Percentiles rank a stretch among this genome's conserved stretches.
phyloP scores from a whole-genome alignment of 1,140 invertebrate species.

The Drosophila truncata region DNA sequence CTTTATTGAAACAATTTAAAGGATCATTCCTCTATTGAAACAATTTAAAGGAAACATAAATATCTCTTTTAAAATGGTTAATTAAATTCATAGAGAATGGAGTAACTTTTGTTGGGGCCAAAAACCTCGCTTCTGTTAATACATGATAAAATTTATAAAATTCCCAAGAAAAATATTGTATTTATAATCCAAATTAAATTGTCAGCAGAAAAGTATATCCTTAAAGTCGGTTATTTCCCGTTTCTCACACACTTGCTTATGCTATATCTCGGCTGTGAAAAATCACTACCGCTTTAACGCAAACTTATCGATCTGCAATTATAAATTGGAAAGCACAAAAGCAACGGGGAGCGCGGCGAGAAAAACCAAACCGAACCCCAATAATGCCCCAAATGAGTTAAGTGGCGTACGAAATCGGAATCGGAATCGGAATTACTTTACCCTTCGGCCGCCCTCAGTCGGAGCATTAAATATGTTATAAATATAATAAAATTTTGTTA shows the following conservation, averaged over 20 bases:
- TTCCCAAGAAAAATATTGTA: background rate
- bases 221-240: background rate
- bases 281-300: constrained; percentile 4
- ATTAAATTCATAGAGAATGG: too few relatives aligned
- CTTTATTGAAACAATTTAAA: background rate
- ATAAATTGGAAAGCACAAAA: constrained; percentile 16
- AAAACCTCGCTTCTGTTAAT: background rate
- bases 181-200: background rate
- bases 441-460: constrained; percentile 47
- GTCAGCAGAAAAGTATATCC: background rate
- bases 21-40: background rate
- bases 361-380: constrained; percentile 34
- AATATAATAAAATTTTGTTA: constrained; percentile 67
- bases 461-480: constrained; percentile 61
- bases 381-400: constrained; percentile 71
- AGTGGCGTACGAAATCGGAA: constrained; percentile 50
- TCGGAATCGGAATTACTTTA: constrained; percentile 49
- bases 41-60: background rate
- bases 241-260: constrained; percentile 10
- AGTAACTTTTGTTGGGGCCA: background rate
- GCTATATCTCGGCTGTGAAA: constrained; percentile 5
- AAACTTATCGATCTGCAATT: constrained; percentile 39
- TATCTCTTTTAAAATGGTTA: background rate
- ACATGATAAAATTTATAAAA: background rate
- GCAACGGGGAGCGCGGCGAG: background rate